Evolutionary conservation across 1,140 invertebrate species (phyloP).

Genomic region (Rhizoglyphus robini): DNA sequence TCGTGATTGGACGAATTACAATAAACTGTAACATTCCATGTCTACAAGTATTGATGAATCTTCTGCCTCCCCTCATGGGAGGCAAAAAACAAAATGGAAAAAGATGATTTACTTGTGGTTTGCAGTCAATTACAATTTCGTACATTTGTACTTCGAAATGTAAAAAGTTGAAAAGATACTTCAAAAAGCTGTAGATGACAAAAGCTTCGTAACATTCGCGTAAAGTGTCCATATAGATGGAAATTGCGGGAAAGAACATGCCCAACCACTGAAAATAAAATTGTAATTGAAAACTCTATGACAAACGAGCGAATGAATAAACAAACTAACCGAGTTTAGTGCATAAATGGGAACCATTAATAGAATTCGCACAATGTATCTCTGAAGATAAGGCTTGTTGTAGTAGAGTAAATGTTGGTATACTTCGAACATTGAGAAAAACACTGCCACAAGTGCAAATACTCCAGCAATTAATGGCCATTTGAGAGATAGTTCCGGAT

Average conservation of each 20-base stretch:
- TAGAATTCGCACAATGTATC: constrained; percentile 84
- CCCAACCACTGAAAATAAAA: constrained; percentile 45
- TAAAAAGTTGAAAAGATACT: constrained; percentile 77
- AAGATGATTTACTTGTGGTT: constrained; percentile 50
- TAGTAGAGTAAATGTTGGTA: constrained; percentile 85
- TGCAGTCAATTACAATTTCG: constrained; percentile 62
- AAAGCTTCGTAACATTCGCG: constrained; percentile 80
- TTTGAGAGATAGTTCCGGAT: not conserved
- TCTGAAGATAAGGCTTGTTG: constrained; percentile 78
- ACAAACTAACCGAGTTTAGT: constrained; percentile 65
- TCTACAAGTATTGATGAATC: constrained; percentile 85
- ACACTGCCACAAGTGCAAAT: constrained; percentile 75
- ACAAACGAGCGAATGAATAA: not conserved
- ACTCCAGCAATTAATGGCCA: constrained; percentile 62
- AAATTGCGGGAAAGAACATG: constrained; percentile 49
- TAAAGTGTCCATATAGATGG: constrained; percentile 79
- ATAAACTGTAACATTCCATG: constrained; percentile 92
- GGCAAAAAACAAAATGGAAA: constrained; percentile 30
- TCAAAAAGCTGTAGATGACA: constrained; percentile 96
- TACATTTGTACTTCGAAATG: constrained; percentile 54
- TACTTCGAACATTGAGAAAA: constrained; percentile 86
- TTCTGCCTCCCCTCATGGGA: constrained; percentile 34
- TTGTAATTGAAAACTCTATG: not conserved
- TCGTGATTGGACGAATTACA: constrained; percentile 70
- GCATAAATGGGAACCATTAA: constrained; percentile 98